A percentile compares a stretch with the other conserved stretches of the same genome.
phyloP scores from a whole-genome alignment of 2,797 vertebrate species.

The Smutsia gigantea region DNA sequence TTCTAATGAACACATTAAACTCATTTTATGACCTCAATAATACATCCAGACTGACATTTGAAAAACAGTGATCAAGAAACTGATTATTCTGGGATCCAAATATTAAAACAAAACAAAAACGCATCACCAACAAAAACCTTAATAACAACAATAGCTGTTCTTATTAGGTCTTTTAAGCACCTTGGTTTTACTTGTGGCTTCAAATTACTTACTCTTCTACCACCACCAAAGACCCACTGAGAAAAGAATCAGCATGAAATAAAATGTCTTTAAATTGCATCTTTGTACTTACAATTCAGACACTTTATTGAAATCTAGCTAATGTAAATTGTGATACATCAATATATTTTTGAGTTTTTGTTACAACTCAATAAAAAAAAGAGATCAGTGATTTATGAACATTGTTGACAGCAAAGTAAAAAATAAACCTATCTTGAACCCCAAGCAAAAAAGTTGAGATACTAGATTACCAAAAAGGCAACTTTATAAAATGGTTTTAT shows the following conservation, averaged over 20 bases:
- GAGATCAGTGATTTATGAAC: background rate
- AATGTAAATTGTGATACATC: background rate
- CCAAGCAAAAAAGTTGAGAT: background rate
- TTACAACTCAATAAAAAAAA: background rate
- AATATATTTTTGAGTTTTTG: background rate
- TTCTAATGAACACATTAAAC: background rate
- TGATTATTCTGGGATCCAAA: background rate
- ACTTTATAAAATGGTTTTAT: background rate
- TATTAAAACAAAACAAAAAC: background rate
- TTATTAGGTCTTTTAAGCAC: background rate
- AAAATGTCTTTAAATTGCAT: background rate
- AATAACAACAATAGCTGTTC: background rate
- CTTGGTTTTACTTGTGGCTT: background rate
- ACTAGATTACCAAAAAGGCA: background rate
- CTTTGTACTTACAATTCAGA: background rate
- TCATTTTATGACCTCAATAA: background rate
- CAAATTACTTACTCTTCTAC: background rate
- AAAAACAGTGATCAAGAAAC: background rate
- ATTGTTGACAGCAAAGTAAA: background rate
- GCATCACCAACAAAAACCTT: background rate
- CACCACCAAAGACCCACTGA: background rate
- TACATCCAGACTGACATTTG: background rate
- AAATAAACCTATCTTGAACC: background rate
- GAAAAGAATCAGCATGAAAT: background rate
- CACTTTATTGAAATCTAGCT: background rate